Percentiles rank a stretch among this genome's conserved stretches.
These are phyloP conservation scores for Drosophila nebulosa DNA, from an alignment of 1,140 invertebrate genomes.

Conservation along the genomic window DNA sequence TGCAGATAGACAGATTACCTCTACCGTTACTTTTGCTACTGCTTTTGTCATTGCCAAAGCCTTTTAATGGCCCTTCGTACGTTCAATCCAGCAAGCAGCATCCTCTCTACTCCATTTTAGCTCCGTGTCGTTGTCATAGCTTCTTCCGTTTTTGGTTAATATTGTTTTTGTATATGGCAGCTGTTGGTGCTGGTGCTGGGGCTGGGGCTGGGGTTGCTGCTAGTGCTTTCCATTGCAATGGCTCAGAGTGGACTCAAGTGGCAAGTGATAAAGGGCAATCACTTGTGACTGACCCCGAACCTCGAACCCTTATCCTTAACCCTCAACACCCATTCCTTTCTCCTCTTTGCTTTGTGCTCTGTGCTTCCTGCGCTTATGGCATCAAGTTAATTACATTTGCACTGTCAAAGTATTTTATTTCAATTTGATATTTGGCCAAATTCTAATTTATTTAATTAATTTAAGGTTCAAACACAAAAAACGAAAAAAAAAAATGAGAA, in stretches of 20 bases:
- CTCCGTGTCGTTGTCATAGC: constrained; percentile 17
- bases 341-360: not conserved
- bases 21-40: not conserved
- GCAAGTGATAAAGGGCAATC: constrained; percentile 70
- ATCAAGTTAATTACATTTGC: constrained; percentile 55
- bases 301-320: constrained; percentile 19
- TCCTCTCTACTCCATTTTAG: too few relatives aligned
- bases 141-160: not conserved
- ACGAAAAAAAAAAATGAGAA: constrained; percentile 27
- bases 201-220: too few relatives aligned
- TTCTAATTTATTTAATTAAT: constrained; percentile 76
- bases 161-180: constrained; percentile 21
- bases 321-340: not conserved
- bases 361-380: not conserved
- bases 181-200: constrained; percentile 2
- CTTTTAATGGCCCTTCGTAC: constrained; percentile 20
- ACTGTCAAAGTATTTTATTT: constrained; percentile 56
- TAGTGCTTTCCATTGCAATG: not conserved
- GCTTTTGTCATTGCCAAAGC: constrained; percentile 9
- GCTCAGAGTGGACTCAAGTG: constrained; percentile 38
- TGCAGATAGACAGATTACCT: not conserved
- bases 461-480: constrained; percentile 15
- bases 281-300: constrained; percentile 52
- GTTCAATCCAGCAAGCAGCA: too few relatives aligned
- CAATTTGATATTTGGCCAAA: constrained; percentile 53